Percentiles rank a stretch among this genome's conserved stretches.
Conservation (phyloP, 1,140 invertebrate genomes). For the Marisa cornuarietis region DNA sequence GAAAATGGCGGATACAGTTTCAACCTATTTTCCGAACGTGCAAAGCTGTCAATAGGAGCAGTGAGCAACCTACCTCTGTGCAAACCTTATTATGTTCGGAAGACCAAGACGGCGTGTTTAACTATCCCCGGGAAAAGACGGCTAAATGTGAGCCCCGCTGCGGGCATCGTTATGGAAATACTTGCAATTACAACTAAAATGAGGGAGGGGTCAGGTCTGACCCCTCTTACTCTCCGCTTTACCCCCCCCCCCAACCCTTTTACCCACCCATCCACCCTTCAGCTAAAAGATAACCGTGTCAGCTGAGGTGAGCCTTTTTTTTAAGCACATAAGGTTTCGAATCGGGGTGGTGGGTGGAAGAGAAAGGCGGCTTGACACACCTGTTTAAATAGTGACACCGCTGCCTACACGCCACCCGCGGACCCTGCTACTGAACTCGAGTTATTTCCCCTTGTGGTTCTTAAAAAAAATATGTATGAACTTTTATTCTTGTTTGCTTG, state of each 20-base stretch:
- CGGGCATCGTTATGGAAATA: conserved; percentile 7
- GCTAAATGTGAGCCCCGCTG: background rate
- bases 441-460: background rate
- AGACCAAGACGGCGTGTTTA: conserved; percentile 16
- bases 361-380: background rate
- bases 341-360: background rate
- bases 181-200: conserved; percentile 4
- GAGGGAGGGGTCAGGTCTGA: background rate
- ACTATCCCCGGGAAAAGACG: conserved; percentile 2
- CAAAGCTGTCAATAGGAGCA: conserved; percentile 19
- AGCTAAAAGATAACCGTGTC: background rate
- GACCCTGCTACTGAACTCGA: background rate
- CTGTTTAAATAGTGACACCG: conserved; percentile 5
- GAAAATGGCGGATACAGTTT: conserved; percentile 25
- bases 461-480: background rate
- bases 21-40: conserved; percentile 23
- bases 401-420: background rate
- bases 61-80: conserved; percentile 4
- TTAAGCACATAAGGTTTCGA: background rate
- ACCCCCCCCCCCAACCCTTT: background rate
- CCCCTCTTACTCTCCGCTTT: background rate
- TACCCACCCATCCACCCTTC: background rate
- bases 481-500: background rate
- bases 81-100: conserved; percentile 22
- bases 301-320: background rate